Percentiles rank a stretch among this genome's conserved stretches.
phyloP scores from a whole-genome alignment of 2,113 vertebrate genomes.

The Balaeniceps rex region DNA sequence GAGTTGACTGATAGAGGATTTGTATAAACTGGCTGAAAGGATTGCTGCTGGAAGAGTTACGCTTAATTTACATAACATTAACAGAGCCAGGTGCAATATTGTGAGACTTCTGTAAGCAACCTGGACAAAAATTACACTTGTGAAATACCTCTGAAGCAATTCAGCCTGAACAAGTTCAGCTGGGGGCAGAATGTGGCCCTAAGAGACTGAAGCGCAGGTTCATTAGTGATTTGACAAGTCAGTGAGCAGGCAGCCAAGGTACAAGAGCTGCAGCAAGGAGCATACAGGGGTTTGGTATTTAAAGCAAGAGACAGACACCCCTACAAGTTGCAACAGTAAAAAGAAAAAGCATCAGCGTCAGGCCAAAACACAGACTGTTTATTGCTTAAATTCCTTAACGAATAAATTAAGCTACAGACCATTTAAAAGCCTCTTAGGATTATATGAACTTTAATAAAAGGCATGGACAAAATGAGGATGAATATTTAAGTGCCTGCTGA shows the following conservation, averaged over 20 bases:
- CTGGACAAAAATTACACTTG: background rate
- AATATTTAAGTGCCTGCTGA: background rate
- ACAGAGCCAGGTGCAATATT: background rate
- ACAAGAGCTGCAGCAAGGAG: background rate
- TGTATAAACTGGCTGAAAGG: background rate
- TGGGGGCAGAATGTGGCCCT: conserved; percentile 19
- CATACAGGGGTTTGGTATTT: background rate
- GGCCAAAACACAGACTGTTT: conserved; percentile 35
- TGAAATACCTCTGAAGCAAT: conserved; percentile 15
- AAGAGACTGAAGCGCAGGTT: background rate
- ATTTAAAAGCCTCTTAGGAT: conserved; percentile 31
- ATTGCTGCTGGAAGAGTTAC: background rate
- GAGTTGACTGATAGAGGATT: background rate
- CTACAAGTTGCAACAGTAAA: background rate
- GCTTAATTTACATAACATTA: conserved; percentile 8
- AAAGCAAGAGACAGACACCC: conserved; percentile 11
- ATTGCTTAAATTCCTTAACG: conserved; percentile 8
- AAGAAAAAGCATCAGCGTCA: background rate
- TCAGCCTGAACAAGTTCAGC: background rate
- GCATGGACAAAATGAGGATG: background rate
- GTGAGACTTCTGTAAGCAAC: background rate
- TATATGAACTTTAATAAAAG: background rate
- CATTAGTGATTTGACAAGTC: conserved; percentile 35
- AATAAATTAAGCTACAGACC: conserved; percentile 28
- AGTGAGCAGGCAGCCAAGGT: conserved; percentile 18